These are phyloP conservation scores for Armadillidium nasatum DNA, from an alignment of 1,140 invertebrate genomes.

Conservation along the genomic window DNA sequence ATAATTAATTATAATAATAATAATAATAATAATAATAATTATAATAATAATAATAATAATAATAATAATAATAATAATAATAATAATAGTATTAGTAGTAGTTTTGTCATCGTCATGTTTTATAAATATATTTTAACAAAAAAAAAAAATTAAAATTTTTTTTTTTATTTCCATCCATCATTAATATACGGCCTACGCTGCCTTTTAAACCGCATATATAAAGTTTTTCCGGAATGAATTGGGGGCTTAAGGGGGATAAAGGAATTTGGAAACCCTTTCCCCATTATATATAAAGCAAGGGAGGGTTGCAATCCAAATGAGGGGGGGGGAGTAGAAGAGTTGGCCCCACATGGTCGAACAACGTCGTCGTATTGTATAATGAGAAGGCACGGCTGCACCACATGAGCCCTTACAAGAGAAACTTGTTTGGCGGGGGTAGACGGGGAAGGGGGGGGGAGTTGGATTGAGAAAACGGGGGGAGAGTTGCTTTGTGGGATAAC, in stretches of 20 bases:
- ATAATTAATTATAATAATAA: no score
- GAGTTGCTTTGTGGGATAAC: no score
- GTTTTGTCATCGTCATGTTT: no score
- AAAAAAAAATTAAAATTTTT: background rate
- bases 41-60: no score
- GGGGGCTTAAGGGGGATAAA: background rate
- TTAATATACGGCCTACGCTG: background rate
- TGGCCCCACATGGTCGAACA: slow-evolving; percentile 5
- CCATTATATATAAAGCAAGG: background rate
- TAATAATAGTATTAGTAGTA: no score
- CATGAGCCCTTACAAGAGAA: background rate
- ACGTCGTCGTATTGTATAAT: slow-evolving; percentile 1
- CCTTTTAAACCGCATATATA: background rate
- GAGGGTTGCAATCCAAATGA: background rate
- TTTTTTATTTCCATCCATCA: background rate
- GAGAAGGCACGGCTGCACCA: slow-evolving; percentile 1
- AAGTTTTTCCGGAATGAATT: background rate
- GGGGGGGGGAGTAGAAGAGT: background rate
- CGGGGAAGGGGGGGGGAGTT: background rate
- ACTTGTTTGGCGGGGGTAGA: background rate
- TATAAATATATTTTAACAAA: no score
- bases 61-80: no score
- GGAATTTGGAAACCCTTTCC: background rate
- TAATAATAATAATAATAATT: no score
- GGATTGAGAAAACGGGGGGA: no score